A percentile compares a stretch with the other conserved stretches of the same genome.
Conservation (phyloP, 2,888 invertebrate species). For the Galerucella nymphaeae region DNA sequence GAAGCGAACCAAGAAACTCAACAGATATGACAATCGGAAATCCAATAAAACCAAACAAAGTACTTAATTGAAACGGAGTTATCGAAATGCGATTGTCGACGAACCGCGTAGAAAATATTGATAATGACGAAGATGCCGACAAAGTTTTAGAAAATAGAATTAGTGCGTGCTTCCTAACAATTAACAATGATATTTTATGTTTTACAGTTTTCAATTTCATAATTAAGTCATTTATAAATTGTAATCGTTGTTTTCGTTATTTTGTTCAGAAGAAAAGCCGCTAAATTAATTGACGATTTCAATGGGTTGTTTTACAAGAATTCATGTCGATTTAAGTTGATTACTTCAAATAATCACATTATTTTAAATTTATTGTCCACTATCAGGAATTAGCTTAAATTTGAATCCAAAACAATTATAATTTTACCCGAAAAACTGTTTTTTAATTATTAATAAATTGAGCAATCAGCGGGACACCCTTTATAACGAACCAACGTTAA, state of each 20-base stretch:
- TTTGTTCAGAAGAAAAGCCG: conserved; percentile 17
- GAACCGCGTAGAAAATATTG: conserved; percentile 25
- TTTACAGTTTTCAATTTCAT: conserved; percentile 32
- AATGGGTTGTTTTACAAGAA: conserved; percentile 16
- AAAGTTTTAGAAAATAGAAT: conserved; percentile 32
- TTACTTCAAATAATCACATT: neutral
- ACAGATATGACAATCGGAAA: conserved; percentile 27
- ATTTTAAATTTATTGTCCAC: neutral
- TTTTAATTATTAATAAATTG: neutral
- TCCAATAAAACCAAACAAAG: conserved; percentile 31
- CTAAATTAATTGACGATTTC: conserved; percentile 26
- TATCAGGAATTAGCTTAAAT: neutral
- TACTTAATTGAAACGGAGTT: conserved; percentile 28
- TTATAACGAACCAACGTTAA: neutral
- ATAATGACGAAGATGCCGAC: conserved; percentile 27
- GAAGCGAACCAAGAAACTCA: neutral
- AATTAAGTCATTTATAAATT: conserved; percentile 31
- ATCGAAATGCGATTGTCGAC: conserved; percentile 22
- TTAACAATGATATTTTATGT: conserved; percentile 33
- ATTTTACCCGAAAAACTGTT: neutral
- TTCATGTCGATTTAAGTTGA: conserved; percentile 21
- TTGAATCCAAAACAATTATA: no score
- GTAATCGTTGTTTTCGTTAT: conserved; percentile 26
- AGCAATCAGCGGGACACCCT: neutral
- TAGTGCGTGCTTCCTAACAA: conserved; percentile 30